phyloP scores from a whole-genome alignment of 1,140 invertebrate genomes.

The Akabosia matsudoensis region DNA sequence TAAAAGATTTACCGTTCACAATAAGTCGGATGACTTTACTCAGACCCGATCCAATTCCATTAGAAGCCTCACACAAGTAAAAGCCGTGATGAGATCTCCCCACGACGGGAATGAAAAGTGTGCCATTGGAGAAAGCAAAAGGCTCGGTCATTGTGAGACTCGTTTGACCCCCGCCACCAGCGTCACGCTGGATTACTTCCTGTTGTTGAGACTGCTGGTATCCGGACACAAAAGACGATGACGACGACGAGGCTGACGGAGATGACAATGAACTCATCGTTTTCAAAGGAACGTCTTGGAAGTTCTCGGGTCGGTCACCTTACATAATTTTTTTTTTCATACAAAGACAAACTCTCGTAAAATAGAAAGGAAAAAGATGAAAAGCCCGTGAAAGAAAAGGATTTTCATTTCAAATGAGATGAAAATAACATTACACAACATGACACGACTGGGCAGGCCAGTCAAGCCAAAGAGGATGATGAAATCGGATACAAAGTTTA shows the following conservation, averaged over 20 bases:
- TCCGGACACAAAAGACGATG: constrained; percentile 24
- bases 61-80: constrained; percentile 60
- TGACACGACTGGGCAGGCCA: no score
- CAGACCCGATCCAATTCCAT: constrained; percentile 57
- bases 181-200: constrained; percentile 11
- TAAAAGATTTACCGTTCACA: constrained; percentile 60
- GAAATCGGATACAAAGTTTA: no score
- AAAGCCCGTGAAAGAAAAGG: neutral
- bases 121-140: constrained; percentile 54
- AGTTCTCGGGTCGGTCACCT: constrained; percentile 45
- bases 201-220: constrained; percentile 3
- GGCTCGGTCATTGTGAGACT: constrained; percentile 4
- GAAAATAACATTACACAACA: neutral
- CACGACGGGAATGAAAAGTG: constrained; percentile 54
- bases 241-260: neutral
- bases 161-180: neutral
- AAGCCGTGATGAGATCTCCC: constrained; percentile 54
- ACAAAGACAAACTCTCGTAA: no score
- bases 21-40: constrained; percentile 58
- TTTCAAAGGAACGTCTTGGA: constrained; percentile 41
- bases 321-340: neutral
- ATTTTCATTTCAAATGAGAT: neutral
- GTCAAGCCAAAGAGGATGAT: no score
- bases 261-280: neutral
- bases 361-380: neutral